A percentile compares a stretch with the other conserved stretches of the same genome.
Conservation (phyloP, 2,113 vertebrate species). For the Sphaerodactylus townsendi region DNA sequence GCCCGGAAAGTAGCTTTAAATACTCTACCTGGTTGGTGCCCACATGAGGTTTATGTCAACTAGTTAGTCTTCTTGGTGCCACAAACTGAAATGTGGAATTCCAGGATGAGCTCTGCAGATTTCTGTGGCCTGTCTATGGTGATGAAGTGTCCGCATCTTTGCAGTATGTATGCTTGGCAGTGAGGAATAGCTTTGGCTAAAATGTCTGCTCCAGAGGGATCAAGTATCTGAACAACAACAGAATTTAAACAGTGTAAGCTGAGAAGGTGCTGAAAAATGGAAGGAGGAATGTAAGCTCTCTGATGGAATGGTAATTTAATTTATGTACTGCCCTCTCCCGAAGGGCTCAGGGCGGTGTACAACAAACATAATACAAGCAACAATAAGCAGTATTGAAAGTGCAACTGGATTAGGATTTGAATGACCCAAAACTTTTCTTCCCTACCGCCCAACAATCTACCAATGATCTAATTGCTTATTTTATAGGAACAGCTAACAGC, state of each 20-base stretch:
- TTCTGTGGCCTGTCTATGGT: background rate
- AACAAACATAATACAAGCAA: too few species aligned
- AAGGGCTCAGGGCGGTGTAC: too few species aligned
- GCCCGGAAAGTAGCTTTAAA: background rate
- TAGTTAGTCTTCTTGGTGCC: background rate
- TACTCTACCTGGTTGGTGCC: background rate
- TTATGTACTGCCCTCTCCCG: too few species aligned
- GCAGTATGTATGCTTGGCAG: slow-evolving; percentile 1
- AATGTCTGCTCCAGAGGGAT: background rate
- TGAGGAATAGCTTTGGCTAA: background rate
- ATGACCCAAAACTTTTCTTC: background rate
- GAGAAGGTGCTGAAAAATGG: too few species aligned
- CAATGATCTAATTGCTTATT: too few species aligned
- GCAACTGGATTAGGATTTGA: too few species aligned
- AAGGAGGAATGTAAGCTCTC: too few species aligned
- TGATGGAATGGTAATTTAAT: too few species aligned
- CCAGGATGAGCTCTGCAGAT: background rate
- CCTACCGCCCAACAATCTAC: background rate
- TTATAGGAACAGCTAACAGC: too few species aligned
- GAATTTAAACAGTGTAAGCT: background rate
- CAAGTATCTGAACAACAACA: slow-evolving; percentile 4
- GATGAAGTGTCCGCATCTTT: slow-evolving; percentile 20
- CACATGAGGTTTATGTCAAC: background rate
- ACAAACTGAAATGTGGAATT: slow-evolving; percentile 3
- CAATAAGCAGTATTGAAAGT: too few species aligned